Base-by-base conservation (phyloP, 1,140 invertebrate genomes). In the Leptopilina clavipes region DNA sequence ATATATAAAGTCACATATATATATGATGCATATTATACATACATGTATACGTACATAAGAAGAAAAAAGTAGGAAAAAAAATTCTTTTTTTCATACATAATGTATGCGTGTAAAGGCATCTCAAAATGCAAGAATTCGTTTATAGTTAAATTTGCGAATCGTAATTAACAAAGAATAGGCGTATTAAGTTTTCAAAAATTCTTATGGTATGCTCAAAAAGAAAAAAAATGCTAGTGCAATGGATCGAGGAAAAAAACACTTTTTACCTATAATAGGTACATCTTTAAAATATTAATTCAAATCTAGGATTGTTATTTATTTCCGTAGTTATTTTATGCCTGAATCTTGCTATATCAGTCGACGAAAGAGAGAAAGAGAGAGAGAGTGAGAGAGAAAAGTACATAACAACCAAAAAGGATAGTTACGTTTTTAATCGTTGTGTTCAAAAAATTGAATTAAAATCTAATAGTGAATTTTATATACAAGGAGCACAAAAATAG, bases 11-110 rank as follows among this genome's bases (percentile, higher is more conserved):
- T 59, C 40, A 65, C 70, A 48, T 56, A 25, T 56, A 18, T 70
- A 71, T 37, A 79, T 73, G 44, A 70, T 48, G 72, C 73, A 72
- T 73, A 71, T 71, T 70, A 45, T 19, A 71, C 37, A 31, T 31
- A 31, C 5, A 31, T 5, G 25, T 31, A 71, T 54, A n/a, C 70
- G 48, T 18, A 48, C 70, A 31, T 31, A 40, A 9, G 7, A 40
- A 40, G 7, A 40, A 40, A 40, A 19, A 70, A 52, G 48, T 40
- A 74, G 14, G 56, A 17, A 54, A 25, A 40, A 40, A 9, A 31
- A 31, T 31, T 31, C 25, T 31, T 31, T 31, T n/a, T 40, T 40
- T 40, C 37, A 40, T 9, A 40, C 37, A n/a, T 43, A 43, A 19
- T 31, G 71, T 44, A 31, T 65, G 25, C 22, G 56, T 65, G 1